Evolutionary conservation across 2,113 vertebrate genomes (phyloP), one percentile per base, ranked within the genome.

Genomic region (Siphamia tubifer): DNA sequence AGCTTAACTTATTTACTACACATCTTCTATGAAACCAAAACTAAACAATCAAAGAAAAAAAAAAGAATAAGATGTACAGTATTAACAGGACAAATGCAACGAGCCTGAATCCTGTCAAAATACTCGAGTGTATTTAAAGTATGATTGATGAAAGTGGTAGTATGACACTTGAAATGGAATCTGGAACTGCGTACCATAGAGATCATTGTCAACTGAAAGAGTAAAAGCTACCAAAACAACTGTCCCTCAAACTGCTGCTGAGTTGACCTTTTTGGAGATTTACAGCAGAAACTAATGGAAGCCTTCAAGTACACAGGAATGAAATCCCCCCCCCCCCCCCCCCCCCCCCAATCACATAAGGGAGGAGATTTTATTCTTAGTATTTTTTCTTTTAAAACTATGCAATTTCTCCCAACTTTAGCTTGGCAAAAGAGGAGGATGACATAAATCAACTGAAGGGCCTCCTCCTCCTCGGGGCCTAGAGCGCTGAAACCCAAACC

Each of bases 371-470:
- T 32, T 15, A 48, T 72, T 54, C 47, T 39, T 30, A n/a, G 53
- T 66, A 49, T 62, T 68, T 56, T 81, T n/a, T 48, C 63, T 21
- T 9, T 43, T 58, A 35, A 82, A 87, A 81, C 67, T 71, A 71
- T 83, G 68, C 68, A 60, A 74, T 66, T 24, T 61, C 56, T 15
- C 64, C 24, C 61, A 13, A 48, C 62, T 79, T 84, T 55, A 57
- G 55, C 38, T 69, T 39, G 76, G 52, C 63, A 63, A 53, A 64
- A 77, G 69, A 82, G 77, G 68, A 88, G 79, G 76, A 75, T 23
- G 66, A 58, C 74, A 90, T 90, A 89, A 90, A 91, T 90, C 87
- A 87, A 62, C 71, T 43, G 39, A 69, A 84, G 82, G 75, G 67
- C 69, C 74, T 69, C 64, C 47, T 48, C 45, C 2, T 87, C 77